Percentiles rank a stretch among this genome's conserved stretches.
These are phyloP conservation scores for Eutolmus rufibarbis DNA, from an alignment of 2,888 invertebrate genomes.

Conservation along the genomic window DNA sequence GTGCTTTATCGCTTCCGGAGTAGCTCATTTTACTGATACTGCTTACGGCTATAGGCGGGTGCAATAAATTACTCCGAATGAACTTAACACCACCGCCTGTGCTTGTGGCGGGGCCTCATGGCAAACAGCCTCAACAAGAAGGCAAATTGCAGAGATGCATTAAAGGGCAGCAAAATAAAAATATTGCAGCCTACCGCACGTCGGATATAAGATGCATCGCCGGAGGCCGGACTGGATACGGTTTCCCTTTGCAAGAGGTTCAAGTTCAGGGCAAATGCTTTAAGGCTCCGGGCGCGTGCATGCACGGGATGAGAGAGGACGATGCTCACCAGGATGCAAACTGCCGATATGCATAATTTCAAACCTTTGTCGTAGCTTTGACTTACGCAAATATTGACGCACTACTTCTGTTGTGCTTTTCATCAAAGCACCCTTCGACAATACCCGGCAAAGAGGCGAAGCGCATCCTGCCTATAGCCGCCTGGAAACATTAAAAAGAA, in stretches of 20 bases:
- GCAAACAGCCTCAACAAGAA: not conserved
- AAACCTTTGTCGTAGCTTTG: not conserved
- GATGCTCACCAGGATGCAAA: not conserved
- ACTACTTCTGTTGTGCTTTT: constrained; percentile 37
- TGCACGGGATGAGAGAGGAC: not conserved
- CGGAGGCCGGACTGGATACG: not conserved
- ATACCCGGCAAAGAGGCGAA: not conserved
- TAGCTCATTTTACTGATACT: constrained; percentile 38
- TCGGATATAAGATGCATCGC: constrained; percentile 21
- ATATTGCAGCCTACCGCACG: constrained; percentile 1
- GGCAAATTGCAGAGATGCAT: constrained; percentile 11
- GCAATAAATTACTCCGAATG: constrained; percentile 32
- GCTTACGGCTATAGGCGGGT: not conserved
- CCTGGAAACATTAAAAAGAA: not conserved
- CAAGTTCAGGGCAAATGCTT: not conserved
- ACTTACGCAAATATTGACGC: constrained; percentile 37
- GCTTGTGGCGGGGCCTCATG: not conserved
- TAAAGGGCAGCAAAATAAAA: constrained; percentile 3
- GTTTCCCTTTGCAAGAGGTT: not conserved
- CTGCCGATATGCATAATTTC: constrained; percentile 28
- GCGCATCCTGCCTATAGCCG: not conserved
- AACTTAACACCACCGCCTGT: constrained; percentile 9
- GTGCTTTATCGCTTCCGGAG: constrained; percentile 27
- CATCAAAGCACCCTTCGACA: constrained; percentile 15
- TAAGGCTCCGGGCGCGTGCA: not conserved